Conservation (phyloP, 2,797 vertebrate species). For the Cirrhinus molitorella region DNA sequence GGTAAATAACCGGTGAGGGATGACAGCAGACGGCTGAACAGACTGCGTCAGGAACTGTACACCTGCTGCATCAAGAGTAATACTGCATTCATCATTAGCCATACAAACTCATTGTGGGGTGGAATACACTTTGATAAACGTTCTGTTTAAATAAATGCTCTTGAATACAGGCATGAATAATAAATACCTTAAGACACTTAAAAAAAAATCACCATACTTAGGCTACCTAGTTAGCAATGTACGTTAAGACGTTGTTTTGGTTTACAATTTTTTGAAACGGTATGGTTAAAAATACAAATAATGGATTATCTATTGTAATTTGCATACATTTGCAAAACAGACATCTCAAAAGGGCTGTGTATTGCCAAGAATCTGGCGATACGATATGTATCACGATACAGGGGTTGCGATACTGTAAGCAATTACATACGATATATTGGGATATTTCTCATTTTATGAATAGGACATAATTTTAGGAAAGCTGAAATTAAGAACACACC, state of each 20-base stretch:
- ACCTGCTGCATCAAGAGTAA: slow-evolving; percentile 5
- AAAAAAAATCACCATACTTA: neutral
- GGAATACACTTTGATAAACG: neutral
- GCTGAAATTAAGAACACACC: too few relatives aligned
- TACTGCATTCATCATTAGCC: slow-evolving; percentile 5
- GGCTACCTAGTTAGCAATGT: neutral
- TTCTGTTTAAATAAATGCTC: neutral
- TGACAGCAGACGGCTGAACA: slow-evolving; percentile 18
- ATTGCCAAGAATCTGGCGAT: too few relatives aligned
- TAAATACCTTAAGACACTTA: neutral
- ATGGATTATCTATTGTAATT: neutral
- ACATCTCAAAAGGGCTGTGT: too few relatives aligned
- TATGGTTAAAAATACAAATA: neutral
- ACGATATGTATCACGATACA: too few relatives aligned
- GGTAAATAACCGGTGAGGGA: neutral
- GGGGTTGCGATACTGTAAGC: too few relatives aligned
- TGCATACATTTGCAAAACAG: neutral
- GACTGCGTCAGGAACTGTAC: slow-evolving; percentile 20
- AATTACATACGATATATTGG: too few relatives aligned
- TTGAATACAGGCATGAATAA: neutral
- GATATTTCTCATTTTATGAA: too few relatives aligned
- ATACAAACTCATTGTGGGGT: neutral
- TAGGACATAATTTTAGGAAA: too few relatives aligned
- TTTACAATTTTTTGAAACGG: neutral
- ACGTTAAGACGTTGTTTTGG: neutral